Evolutionary conservation across 2,113 vertebrate species (phyloP), one percentile per base, ranked within the genome.

Genomic region (Lophura nycthemera): DNA sequence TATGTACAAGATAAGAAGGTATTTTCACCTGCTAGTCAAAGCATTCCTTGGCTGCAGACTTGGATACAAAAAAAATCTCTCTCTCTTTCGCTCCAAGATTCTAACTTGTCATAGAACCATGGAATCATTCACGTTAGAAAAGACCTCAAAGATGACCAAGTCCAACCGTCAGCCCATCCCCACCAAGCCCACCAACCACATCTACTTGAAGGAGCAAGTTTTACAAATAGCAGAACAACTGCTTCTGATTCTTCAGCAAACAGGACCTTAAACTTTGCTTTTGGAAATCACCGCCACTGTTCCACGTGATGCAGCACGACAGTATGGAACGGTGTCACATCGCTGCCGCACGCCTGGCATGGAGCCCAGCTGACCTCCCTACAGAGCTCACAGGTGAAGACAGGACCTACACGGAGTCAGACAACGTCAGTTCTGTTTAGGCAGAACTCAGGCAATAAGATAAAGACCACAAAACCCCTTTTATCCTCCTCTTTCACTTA

Each of bases 241-340:
- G 5, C 36, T 36, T 0, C 50, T 13, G 5, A 24, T 18, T 1
- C 16, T 11, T 3, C 19, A 6, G 38, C 52, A n/a, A 11, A 8
- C 4, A 10, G 32, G 30, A 45, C 45, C 45, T 50, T 9, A 4
- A 6, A 2, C 5, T 2, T 10, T 18, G 12, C 38, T 38, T 18
- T 24, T 0, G 25, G 60, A 48, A 4, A 19, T 34, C 1, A 2
- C 7, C 63, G 5, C 20, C 67, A 1, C 6, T 30, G 20, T 1
- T 19, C 13, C 3, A 0, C 0, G 43, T 0, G 34, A 14, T 2
- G 42, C 42, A 21, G 63, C 14, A 1, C 1, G 2, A 6, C 52
- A 0, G 1, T 7, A 36, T 1, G 21, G 13, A 20, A 8, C 1
- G 11, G 6, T 2, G 1, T 13, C 24, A 0, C 2, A 11, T 3